Evolutionary conservation across 2,888 invertebrate species (phyloP), one percentile per base, ranked within the genome.

Genomic region (Lucinisca nassula): DNA sequence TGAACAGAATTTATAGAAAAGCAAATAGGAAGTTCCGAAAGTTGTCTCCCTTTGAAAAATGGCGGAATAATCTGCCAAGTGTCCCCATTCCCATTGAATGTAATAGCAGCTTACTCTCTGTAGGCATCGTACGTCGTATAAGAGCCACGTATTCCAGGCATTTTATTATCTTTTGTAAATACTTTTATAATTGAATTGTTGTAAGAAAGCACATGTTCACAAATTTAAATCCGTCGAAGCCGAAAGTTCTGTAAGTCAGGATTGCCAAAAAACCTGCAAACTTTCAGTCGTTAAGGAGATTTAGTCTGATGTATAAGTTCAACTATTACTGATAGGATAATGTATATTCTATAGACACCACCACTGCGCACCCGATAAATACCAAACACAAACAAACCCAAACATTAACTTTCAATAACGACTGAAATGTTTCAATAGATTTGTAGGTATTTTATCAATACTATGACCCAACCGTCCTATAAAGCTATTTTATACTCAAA

Each of bases 51-150:
- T n/a, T n/a, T n/a, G n/a, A n/a, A n/a, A n/a, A n/a, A n/a, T n/a
- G n/a, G n/a, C n/a, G n/a, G n/a, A n/a, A n/a, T n/a, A n/a, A n/a
- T n/a, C n/a, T n/a, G n/a, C n/a, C n/a, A n/a, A n/a, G n/a, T n/a
- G n/a, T n/a, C n/a, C n/a, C n/a, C n/a, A n/a, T n/a, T n/a, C n/a
- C n/a, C n/a, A n/a, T n/a, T n/a, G n/a, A n/a, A n/a, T n/a, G n/a
- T n/a, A n/a, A n/a, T n/a, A n/a, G n/a, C n/a, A 37, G 4, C 89
- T 86, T 79, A 89, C 89, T 86, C 89, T 67, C 79, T 76, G 61
- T 89, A 89, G n/a, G 86, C 86, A 40, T 91, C 91, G 58, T 91
- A 89, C 0, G 91, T 84, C 8, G 91, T 91, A 49, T 88, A 81
- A 1, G 87, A 72, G 67, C 88, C 17, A 70, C 86, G 61, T 72